Evolutionary conservation across 2,888 invertebrate genomes (phyloP).

Genomic region (Phlogophora meticulosa): DNA sequence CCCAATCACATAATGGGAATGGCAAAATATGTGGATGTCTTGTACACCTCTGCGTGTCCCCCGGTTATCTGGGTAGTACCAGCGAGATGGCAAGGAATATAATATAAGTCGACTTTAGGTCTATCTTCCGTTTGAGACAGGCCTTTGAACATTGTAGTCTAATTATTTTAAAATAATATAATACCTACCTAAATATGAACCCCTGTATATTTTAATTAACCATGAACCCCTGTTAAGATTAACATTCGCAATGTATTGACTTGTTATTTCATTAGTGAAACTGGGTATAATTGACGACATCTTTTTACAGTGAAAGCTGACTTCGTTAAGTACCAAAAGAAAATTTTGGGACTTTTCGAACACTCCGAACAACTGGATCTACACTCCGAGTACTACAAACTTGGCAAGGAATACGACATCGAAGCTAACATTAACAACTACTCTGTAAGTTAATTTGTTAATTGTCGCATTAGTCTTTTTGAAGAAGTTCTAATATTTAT

Average conservation of each 20-base stretch:
- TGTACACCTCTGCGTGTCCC: no score
- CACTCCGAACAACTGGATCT: slow-evolving; percentile 80
- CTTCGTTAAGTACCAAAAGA: slow-evolving; percentile 81
- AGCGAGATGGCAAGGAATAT: no score
- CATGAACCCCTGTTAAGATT: background rate
- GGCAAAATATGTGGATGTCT: no score
- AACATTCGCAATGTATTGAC: background rate
- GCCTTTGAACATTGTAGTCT: no score
- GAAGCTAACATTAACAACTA: slow-evolving; percentile 83
- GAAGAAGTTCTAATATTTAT: background rate
- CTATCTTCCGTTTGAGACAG: no score
- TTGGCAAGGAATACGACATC: slow-evolving; percentile 79
- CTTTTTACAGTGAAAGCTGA: slow-evolving; percentile 68
- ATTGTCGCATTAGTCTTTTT: background rate
- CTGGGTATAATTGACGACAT: background rate
- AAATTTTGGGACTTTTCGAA: slow-evolving; percentile 85
- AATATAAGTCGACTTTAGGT: no score
- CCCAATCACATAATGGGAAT: no score
- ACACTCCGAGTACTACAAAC: slow-evolving; percentile 80
- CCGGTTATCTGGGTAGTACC: no score
- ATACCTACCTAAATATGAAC: no score
- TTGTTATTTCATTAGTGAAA: background rate
- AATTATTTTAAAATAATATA: no score
- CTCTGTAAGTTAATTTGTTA: slow-evolving; percentile 73
- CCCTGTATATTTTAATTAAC: no score